Base-by-base conservation (phyloP, 35 echinoderm and acorn worm species). In the Hemicentrotus pulcherrimus region DNA sequence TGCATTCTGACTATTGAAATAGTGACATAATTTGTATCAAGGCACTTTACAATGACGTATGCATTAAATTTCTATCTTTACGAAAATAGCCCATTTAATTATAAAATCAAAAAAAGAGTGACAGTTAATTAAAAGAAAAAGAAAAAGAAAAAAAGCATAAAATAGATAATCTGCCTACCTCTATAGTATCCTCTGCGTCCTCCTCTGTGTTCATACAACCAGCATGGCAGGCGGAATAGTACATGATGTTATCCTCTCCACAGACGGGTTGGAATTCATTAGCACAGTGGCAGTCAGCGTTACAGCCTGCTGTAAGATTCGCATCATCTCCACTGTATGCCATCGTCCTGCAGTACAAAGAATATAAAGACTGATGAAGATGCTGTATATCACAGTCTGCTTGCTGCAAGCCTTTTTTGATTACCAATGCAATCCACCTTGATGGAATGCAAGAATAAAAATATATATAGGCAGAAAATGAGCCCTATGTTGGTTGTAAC, bases 241-340 rank as follows among this genome's bases (percentile, higher is more conserved):
- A 98, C 96, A 96, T 96, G 55, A 95, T 71, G n/a, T 96, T 88
- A 88, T 96, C 95, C 9, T 78, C 70, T 10, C 97, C 97, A 41
- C 97, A 98, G 9, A 98, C 97, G 5, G 97, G 97, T 47, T 98
- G 94, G 71, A 95, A 98, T 9, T 92, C 93, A 95, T 95, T 70
- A 24, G 32, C 14, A 46, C 96, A 96, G 18, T 95, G 32, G 28
- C 96, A 98, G 55, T 96, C 89, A 31, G n/a, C 24, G 89, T 98
- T 98, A 85, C 97, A 98, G 0, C 32, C 15, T 14, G 94, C 87
- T 48, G 96, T 95, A 46, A 96, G 28, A 58, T 96, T 93, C 4
- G 87, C 70, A 52, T 71, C 55, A 13, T 33, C 48, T 5, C 91
- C 91, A 31, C 46, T 58, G 48, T 93, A 93, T 31, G 18, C 28